Percentiles rank a stretch among this genome's conserved stretches.
Conservation (phyloP, 2,113 vertebrate genomes). For the Aptenodytes forsteri region DNA sequence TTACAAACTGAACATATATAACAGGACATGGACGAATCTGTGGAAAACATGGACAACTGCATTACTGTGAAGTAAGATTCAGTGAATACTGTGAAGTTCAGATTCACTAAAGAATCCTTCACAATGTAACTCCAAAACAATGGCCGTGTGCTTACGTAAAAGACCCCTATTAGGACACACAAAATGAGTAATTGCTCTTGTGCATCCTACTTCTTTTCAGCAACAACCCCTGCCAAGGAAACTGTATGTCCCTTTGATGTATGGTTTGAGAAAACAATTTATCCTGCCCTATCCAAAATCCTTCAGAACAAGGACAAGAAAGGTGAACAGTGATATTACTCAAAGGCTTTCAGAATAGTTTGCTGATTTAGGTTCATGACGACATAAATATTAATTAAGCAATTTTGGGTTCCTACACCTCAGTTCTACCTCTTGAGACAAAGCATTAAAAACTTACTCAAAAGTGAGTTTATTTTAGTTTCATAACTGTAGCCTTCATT, state of each 20-base stretch:
- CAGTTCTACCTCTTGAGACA: not conserved
- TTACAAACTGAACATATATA: not conserved
- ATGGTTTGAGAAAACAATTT: not conserved
- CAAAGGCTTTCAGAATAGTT: not conserved
- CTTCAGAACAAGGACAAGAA: not conserved
- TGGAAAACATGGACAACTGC: not conserved
- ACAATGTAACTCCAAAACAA: not conserved
- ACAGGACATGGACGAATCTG: not conserved
- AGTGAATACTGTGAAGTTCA: not conserved
- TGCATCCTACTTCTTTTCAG: not conserved
- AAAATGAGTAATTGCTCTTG: not conserved
- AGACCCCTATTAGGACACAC: not conserved
- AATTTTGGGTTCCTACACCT: not conserved
- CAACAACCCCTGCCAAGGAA: not conserved
- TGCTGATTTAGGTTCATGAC: not conserved
- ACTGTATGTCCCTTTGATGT: accelerated
- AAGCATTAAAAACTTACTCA: not conserved
- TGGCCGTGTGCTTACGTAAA: not conserved
- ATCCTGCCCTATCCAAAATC: not conserved
- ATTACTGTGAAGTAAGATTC: not conserved
- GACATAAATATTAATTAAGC: not conserved
- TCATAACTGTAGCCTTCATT: not conserved
- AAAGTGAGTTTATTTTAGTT: not conserved
- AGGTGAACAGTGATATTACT: not conserved
- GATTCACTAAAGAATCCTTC: not conserved